Conservation (phyloP, 2,888 invertebrate genomes). For the Lamproptera curius region DNA sequence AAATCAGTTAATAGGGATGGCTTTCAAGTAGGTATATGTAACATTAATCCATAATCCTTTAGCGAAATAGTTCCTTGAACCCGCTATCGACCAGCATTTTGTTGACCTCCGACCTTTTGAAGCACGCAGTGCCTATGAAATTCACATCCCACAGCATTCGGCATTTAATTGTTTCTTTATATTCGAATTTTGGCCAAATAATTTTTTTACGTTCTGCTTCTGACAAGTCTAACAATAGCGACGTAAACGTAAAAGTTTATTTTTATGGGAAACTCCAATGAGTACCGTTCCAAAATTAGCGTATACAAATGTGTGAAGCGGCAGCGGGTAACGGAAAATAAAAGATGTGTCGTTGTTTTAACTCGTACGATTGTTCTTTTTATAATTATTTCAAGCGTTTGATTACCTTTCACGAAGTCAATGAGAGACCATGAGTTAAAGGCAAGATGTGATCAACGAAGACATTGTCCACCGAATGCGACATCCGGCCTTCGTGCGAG, state of each 20-base stretch:
- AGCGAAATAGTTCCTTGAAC: conserved; percentile 39
- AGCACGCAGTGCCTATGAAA: conserved; percentile 35
- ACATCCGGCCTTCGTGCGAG: conserved; percentile 24
- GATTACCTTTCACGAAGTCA: no score
- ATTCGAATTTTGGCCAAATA: conserved; percentile 15
- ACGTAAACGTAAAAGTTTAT: background rate
- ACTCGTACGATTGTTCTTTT: no score
- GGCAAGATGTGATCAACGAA: no score
- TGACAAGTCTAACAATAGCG: background rate
- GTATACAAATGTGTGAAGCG: no score
- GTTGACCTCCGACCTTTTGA: conserved; percentile 63
- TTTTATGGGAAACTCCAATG: background rate
- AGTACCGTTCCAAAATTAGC: background rate
- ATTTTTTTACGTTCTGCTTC: conserved; percentile 8
- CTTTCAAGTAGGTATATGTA: no score
- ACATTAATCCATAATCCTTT: conserved; percentile 31
- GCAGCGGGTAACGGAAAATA: no score
- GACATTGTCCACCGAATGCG: no score
- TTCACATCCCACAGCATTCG: conserved; percentile 34
- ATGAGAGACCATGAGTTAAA: no score
- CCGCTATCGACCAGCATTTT: conserved; percentile 53
- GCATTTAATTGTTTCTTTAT: conserved; percentile 29
- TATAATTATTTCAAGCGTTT: no score
- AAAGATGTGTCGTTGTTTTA: no score
- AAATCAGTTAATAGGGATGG: no score